A percentile compares a stretch with the other conserved stretches of the same genome.
phyloP scores from a whole-genome alignment of 2,888 invertebrate species.

The Eupeodes latifasciatus region DNA sequence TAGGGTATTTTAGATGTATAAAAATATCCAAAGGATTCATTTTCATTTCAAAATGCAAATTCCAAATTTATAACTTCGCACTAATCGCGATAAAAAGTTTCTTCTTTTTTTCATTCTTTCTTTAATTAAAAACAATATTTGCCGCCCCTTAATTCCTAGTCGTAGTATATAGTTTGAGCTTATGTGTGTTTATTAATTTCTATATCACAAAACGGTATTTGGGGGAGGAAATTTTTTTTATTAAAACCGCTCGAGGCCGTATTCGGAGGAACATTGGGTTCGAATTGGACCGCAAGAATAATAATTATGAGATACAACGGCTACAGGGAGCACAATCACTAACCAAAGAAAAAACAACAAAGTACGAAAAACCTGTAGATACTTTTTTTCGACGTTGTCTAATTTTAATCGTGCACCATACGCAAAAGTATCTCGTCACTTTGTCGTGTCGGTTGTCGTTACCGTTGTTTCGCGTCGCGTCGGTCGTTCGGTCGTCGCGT shows the following conservation, averaged over 20 bases:
- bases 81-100: slow-evolving; percentile 10
- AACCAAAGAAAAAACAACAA: slow-evolving; percentile 3
- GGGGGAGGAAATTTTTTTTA: background rate
- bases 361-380: slow-evolving; percentile 12
- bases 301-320: slow-evolving; percentile 22
- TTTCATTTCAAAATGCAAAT: slow-evolving; percentile 8
- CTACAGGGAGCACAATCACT: slow-evolving; percentile 3
- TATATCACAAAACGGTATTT: slow-evolving; percentile 12
- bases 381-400: slow-evolving; percentile 53
- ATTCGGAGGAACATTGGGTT: slow-evolving; percentile 39
- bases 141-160: slow-evolving; percentile 2
- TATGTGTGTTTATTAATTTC: background rate
- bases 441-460: background rate
- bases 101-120: background rate
- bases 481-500: background rate
- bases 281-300: slow-evolving; percentile 11
- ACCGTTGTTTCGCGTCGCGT: background rate
- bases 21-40: slow-evolving; percentile 38
- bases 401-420: slow-evolving; percentile 68
- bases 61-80: background rate
- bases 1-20: background rate
- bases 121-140: slow-evolving; percentile 33
- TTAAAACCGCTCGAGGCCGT: slow-evolving; percentile 23
- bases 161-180: background rate
- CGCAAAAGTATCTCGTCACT: slow-evolving; percentile 44